A percentile compares a stretch with the other conserved stretches of the same genome.
Conservation (phyloP, 2,888 invertebrate species). For the Stratiomys singularior region DNA sequence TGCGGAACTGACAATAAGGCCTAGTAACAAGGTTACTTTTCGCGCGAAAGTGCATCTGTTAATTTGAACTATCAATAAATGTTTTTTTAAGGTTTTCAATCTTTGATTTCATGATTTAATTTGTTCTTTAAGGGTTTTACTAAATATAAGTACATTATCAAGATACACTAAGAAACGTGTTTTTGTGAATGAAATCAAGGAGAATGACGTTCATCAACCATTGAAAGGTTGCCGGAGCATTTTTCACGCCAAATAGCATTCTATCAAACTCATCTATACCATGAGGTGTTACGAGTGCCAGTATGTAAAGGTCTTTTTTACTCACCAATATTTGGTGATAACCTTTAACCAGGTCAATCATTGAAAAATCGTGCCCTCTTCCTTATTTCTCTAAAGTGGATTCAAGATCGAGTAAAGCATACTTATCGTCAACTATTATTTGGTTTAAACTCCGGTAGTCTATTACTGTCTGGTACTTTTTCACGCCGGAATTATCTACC, state of each 20-base stretch:
- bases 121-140: neutral
- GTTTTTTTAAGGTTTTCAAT: neutral
- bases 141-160: neutral
- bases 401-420: too few relatives aligned
- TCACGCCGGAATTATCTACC: neutral
- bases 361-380: too few relatives aligned
- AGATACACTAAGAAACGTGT: neutral
- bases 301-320: neutral
- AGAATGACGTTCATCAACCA: too few relatives aligned
- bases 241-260: neutral
- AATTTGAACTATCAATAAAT: conserved; percentile 7
- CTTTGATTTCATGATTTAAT: too few relatives aligned
- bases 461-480: neutral
- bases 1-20: neutral
- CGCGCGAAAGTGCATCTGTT: neutral
- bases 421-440: too few relatives aligned
- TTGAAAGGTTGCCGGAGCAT: neutral
- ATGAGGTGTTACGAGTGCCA: neutral
- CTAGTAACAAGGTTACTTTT: neutral
- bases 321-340: neutral
- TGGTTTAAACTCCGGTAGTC: neutral
- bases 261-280: neutral
- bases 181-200: too few relatives aligned
- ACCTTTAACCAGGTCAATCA: too few relatives aligned
- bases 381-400: too few relatives aligned